Evolutionary conservation across 2,888 invertebrate species (phyloP), one percentile per base, ranked within the genome.

Genomic region (Cancer borealis): DNA sequence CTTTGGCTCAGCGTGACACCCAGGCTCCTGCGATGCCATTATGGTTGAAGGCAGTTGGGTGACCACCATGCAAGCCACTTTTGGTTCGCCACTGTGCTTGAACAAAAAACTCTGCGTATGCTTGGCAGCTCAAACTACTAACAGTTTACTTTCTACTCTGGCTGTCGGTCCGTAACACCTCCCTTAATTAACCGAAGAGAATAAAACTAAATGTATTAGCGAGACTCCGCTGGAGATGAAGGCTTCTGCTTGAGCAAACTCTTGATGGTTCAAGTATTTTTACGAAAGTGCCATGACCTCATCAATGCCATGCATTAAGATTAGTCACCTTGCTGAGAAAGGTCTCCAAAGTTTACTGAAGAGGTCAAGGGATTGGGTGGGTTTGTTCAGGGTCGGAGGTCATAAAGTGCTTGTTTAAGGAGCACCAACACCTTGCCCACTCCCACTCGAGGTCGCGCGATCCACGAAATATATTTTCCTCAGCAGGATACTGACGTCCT

Each of bases 401-500:
- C 84, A 84, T 30, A 30, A 84, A 84, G 84, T 84, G 84, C 84
- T 84, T 84, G 84, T 84, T 84, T 84, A n/a, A 39, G 79, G 79
- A 84, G 39, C 84, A 39, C 84, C 84, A 84, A 84, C 84, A 84
- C 84, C 84, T 84, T 12, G 84, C 17, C 84, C 84, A 84, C 84
- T 39, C 12, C 30, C 84, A 84, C 39, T 30, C 39, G 84, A 84
- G 39, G 84, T 14, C 39, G 73, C 26, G 73, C n/a, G n/a, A 73
- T 73, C 39, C 39, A 39, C 12, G 84, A 39, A 39, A 84, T 84
- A 84, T 84, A 84, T 84, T 84, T 39, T 84, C 10, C 14, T 39
- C 39, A 1, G 39, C 30, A 39, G 10, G 30, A 84, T 30, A 39
- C 84, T 84, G 84, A 84, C 39, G 17, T 39, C 84, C 30, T 84